phyloP scores from a whole-genome alignment of 2,113 vertebrate genomes.

The Tragelaphus strepsiceros region DNA sequence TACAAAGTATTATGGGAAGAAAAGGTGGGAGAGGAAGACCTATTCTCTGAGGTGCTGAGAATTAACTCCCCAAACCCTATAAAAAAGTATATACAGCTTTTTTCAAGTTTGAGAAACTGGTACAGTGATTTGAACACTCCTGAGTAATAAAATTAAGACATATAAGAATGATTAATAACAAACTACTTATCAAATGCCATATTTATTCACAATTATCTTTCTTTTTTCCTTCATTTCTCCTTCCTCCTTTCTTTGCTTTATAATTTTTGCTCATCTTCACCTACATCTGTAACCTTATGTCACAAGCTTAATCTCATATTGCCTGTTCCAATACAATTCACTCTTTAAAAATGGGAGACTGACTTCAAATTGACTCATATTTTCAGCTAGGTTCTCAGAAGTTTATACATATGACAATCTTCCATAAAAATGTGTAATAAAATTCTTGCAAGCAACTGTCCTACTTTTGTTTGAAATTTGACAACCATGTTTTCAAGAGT shows the following conservation, averaged over 20 bases:
- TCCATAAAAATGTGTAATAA: background rate
- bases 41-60: background rate
- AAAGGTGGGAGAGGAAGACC: background rate
- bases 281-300: background rate
- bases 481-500: background rate
- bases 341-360: background rate
- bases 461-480: background rate
- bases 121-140: background rate
- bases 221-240: background rate
- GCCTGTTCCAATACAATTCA: background rate
- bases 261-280: background rate
- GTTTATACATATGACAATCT: background rate
- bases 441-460: background rate
- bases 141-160: background rate
- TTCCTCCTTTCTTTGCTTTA: background rate
- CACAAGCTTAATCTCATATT: background rate
- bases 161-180: background rate
- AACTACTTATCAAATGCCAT: background rate
- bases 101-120: background rate
- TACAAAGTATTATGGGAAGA: background rate
- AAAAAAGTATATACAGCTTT: background rate
- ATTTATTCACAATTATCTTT: background rate
- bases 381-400: background rate
- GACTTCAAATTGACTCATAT: background rate
- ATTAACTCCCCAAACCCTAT: background rate